Percentiles rank a stretch among this genome's conserved stretches.
Evolutionary conservation across 2,888 invertebrate genomes (phyloP).

Genomic region (Lithophane ornitopus): DNA sequence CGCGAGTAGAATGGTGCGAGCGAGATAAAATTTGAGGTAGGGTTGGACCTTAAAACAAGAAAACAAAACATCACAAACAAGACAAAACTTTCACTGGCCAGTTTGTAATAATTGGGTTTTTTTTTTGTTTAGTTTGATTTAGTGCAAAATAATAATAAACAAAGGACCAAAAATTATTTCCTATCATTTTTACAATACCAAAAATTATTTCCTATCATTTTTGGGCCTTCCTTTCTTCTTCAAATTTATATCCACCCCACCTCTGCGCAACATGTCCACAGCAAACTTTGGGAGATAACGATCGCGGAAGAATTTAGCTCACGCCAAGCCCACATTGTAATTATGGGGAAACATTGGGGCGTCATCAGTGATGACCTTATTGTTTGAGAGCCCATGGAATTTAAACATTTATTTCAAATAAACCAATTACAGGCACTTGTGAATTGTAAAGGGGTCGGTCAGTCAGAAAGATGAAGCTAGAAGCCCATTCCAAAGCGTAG

Average conservation of each 20-base stretch:
- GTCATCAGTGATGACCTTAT: background rate
- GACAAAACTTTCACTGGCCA: no score
- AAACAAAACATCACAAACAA: no score
- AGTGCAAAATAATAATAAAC: background rate
- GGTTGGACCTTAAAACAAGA: no score
- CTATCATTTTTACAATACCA: background rate
- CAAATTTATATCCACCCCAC: constrained; percentile 27
- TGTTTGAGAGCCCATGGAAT: no score
- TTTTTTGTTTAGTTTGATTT: background rate
- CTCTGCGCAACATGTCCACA: constrained; percentile 47
- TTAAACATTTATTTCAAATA: no score
- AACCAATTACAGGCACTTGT: no score
- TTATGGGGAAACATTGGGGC: constrained; percentile 41
- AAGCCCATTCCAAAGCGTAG: no score
- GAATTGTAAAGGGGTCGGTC: no score
- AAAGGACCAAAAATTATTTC: background rate
- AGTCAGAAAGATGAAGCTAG: no score
- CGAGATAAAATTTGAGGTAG: no score
- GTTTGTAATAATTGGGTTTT: no score
- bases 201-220: background rate
- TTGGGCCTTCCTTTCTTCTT: background rate
- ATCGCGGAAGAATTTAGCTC: constrained; percentile 46
- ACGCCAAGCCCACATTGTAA: constrained; percentile 51
- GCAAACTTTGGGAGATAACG: constrained; percentile 52
- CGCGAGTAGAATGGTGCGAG: no score